Evolutionary conservation across 1,140 invertebrate genomes (phyloP), one percentile per base, ranked within the genome.

Genomic region (Pogonomyrmex californicus): DNA sequence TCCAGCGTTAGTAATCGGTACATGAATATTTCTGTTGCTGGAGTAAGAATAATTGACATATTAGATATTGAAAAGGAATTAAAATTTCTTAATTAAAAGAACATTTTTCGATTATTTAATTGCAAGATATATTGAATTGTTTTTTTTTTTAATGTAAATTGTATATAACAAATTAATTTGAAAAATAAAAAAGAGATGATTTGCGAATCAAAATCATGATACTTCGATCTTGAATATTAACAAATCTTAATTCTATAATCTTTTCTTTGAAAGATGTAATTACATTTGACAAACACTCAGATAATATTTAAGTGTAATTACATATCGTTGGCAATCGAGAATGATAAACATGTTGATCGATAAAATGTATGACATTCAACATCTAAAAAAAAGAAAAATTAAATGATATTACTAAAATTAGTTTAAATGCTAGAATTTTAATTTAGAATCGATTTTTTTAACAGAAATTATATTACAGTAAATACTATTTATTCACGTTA

Each of bases 261-360:
- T 75, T 41, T 62, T 62, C 23, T 77, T 7, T 2, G 7, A 77
- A 47, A 10, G 10, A 44, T n/a, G 38, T 36, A 47, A 77, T 77
- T 14, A 12, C 3, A 14, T 12, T 30, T 14, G 38, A 60, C 14
- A 77, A 76, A 58, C 9, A 36, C 0, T 7, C 14, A 58, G 75
- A 77, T 77, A 77, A 77, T 14, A 62, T 47, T 62, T 62, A 23
- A 36, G 3, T 62, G 1, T 9, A 47, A 76, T 58, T 60, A 58
- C 60, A 30, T 41, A 38, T 73, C 33, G 1, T 47, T 47, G 41
- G 4, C 23, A 47, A 76, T 60, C 56, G 4, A 60, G 6, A 36
- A n/a, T 17, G 62, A 77, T 23, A 41, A 44, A 58, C 36, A 17
- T n/a, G 36, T 76, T 9, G 10, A 58, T 44, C 14, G 38, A 62